Evolutionary conservation across 2,888 invertebrate genomes (phyloP).

Genomic region (Steinernema carpocapsae): DNA sequence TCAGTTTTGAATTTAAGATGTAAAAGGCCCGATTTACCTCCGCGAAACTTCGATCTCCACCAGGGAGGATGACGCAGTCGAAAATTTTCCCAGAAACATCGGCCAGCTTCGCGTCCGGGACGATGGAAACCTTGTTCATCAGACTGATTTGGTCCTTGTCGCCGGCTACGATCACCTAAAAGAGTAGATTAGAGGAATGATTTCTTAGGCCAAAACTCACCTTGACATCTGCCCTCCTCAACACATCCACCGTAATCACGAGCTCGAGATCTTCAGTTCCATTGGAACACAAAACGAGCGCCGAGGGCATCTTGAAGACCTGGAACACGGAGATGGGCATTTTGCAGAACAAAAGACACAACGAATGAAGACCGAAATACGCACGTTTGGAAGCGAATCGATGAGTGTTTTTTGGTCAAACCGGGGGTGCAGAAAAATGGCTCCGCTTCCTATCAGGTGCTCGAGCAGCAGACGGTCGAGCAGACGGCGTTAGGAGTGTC

Average conservation of each 20-base stretch:
- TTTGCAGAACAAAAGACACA: neutral
- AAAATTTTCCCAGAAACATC: constrained; percentile 73
- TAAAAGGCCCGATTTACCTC: neutral
- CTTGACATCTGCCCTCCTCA: constrained; percentile 83
- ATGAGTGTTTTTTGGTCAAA: constrained; percentile 3
- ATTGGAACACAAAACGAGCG: constrained; percentile 83
- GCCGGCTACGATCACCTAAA: constrained; percentile 80
- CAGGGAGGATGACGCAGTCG: constrained; percentile 85
- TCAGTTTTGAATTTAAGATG: neutral
- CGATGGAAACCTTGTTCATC: constrained; percentile 80
- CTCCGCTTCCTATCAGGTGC: neutral
- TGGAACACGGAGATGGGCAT: too few species aligned
- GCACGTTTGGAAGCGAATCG: neutral
- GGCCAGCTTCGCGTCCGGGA: constrained; percentile 79
- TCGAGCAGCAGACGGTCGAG: neutral
- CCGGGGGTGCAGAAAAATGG: too few species aligned
- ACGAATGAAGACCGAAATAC: too few species aligned
- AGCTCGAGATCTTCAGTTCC: constrained; percentile 97
- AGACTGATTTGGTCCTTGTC: constrained; percentile 76
- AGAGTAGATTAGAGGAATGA: neutral
- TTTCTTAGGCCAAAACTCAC: constrained; percentile 41
- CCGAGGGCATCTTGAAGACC: constrained; percentile 69
- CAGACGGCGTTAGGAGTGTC: too few species aligned
- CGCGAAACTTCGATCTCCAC: constrained; percentile 69
- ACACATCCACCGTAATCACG: constrained; percentile 84